These are phyloP conservation scores for Lepidochrysops patricia DNA, from an alignment of 2,888 invertebrate species.

Conservation along the genomic window DNA sequence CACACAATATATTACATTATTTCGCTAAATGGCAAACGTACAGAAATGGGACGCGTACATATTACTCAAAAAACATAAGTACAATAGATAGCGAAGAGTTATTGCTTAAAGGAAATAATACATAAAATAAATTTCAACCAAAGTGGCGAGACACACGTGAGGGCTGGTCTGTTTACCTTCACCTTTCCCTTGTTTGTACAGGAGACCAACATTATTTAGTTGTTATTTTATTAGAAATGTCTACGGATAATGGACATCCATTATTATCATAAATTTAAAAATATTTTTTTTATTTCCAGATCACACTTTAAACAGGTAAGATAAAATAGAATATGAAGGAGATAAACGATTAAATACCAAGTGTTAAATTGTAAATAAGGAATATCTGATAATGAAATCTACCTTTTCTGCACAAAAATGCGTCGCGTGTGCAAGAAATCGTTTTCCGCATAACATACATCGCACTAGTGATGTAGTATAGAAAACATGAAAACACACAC, in stretches of 20 bases:
- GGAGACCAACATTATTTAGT: neutral
- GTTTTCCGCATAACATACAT: constrained; percentile 17
- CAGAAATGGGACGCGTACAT: neutral
- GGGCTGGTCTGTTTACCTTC: neutral
- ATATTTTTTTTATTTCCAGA: no score
- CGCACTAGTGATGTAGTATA: neutral
- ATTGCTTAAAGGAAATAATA: neutral
- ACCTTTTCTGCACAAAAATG: constrained; percentile 26
- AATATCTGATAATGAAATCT: constrained; percentile 6
- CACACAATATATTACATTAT: neutral
- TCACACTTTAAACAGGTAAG: neutral
- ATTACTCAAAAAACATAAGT: neutral
- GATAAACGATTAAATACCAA: neutral
- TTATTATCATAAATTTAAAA: neutral
- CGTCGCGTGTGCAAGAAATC: constrained; percentile 23
- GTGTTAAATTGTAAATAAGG: neutral
- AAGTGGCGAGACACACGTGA: neutral
- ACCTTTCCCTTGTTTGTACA: neutral
- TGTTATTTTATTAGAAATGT: neutral
- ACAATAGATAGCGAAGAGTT: neutral
- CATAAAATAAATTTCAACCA: neutral
- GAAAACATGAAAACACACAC: no score
- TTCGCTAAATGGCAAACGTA: neutral
- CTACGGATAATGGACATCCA: neutral
- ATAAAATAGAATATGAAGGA: neutral